Evolutionary conservation across 2,797 vertebrate species (phyloP), one percentile per base, ranked within the genome.

Genomic region (Galago senegalensis): DNA sequence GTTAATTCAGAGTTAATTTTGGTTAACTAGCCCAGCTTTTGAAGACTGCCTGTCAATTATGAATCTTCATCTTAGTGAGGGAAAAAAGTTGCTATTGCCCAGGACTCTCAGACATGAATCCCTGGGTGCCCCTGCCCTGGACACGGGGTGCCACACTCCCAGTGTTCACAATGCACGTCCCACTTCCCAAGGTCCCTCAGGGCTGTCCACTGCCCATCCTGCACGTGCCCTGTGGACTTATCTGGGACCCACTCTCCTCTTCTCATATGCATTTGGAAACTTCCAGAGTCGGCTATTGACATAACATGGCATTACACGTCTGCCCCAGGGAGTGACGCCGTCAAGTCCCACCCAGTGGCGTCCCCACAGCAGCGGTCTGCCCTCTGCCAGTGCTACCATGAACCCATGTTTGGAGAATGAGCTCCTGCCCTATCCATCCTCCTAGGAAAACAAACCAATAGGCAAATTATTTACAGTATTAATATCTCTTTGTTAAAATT

Each of bases 61-160:
- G 14, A 6, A 16, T 21, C 17, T 2, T 17, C 1, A 3, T 53
- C 46, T 46, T 3, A 5, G n/a, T 4, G 58, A 53, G 31, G 49
- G 27, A 34, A 58, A 29, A 2, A 13, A 0, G 13, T 0, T 0
- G 6, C 0, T 12, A 14, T 0, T 31, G 29, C 29, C 43, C 1
- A 5, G 9, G 0, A 8, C 53, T 1, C 8, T 0, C 61, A 40
- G 72, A 40, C 25, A 18, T 12, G 1, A 11, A 10, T 9, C 0
- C 40, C 0, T 0, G 0, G 72, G 25, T 1, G 8, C 0, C 18
- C 5, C 14, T 10, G 12, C 2, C 7, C 3, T 43, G 4, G 7
- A 7, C 1, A 3, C 76, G 37, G 0, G 16, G 43, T 1, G 25
- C 7, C 8, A 1, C 0, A 1, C 5, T 25, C 29, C 20, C 10